Evolutionary conservation across 2,797 vertebrate genomes (phyloP).

Genomic region (Spatula versicolor): DNA sequence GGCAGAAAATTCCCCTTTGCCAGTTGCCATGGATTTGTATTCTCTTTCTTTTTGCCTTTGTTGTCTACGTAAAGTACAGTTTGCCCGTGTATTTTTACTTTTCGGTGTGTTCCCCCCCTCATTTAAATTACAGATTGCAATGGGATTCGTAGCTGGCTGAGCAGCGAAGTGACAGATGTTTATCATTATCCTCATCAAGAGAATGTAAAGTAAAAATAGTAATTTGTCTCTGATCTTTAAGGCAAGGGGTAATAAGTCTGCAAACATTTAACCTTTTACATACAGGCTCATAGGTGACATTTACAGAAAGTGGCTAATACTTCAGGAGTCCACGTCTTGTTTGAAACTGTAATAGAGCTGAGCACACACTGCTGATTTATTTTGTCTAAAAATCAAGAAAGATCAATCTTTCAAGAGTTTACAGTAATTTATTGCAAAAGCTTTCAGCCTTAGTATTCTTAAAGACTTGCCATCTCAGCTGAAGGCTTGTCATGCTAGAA

Average conservation of each 20-base stretch:
- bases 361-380: conserved; percentile 51
- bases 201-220: conserved; percentile 82
- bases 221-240: conserved; percentile 81
- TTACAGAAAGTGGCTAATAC: conserved; percentile 67
- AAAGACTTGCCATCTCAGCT: background rate
- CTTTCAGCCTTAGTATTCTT: conserved; percentile 7
- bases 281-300: conserved; percentile 69
- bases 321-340: conserved; percentile 44
- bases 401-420: conserved; percentile 44
- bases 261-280: conserved; percentile 78
- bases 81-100: conserved; percentile 11
- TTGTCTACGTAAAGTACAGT: background rate
- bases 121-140: conserved; percentile 76
- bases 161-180: conserved; percentile 81
- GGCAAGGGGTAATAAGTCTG: conserved; percentile 72
- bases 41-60: background rate
- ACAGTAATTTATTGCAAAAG: conserved; percentile 52
- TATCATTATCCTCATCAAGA: conserved; percentile 85
- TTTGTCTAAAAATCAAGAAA: conserved; percentile 46
- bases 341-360: conserved; percentile 56
- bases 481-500: conserved; percentile 23
- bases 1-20: background rate
- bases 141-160: conserved; percentile 73
- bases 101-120: too few species aligned
- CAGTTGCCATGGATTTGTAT: background rate